Conservation (phyloP, 2,113 vertebrate species). For the Phoenicopterus ruber region DNA sequence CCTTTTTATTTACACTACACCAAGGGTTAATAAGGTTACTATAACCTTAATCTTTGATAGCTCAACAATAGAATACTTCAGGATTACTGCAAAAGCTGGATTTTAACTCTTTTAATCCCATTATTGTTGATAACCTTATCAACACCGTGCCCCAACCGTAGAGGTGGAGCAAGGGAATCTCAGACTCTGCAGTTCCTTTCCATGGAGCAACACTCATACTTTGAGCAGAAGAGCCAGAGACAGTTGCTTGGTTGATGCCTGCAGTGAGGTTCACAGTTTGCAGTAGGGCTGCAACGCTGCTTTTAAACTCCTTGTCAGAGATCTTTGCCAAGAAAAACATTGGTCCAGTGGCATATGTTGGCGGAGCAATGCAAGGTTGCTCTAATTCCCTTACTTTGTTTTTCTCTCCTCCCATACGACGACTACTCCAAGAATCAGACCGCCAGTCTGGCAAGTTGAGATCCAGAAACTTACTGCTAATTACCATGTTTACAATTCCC, state of each 20-base stretch:
- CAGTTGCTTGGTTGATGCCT: conserved; percentile 57
- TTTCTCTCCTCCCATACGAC: conserved; percentile 59
- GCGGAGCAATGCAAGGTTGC: conserved; percentile 58
- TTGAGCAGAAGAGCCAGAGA: background rate
- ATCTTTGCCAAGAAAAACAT: conserved; percentile 75
- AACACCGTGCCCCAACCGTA: background rate
- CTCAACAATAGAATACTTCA: conserved; percentile 23
- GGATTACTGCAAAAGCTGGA: conserved; percentile 60
- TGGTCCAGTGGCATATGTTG: conserved; percentile 76
- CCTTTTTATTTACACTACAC: conserved; percentile 60
- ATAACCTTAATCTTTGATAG: conserved; percentile 70
- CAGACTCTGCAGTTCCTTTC: background rate
- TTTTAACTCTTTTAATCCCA: conserved; percentile 72
- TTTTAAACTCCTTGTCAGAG: conserved; percentile 63
- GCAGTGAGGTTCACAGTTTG: conserved; percentile 66
- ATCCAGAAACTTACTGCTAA: conserved; percentile 79
- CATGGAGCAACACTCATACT: background rate
- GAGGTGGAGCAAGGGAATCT: background rate
- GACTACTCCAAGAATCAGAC: conserved; percentile 71
- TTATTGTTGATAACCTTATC: conserved; percentile 53
- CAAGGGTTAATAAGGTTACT: conserved; percentile 73
- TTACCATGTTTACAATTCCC: conserved; percentile 79
- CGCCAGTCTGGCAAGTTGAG: conserved; percentile 75
- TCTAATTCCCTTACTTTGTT: conserved; percentile 76
- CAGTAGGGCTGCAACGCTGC: conserved; percentile 40